phyloP scores from a whole-genome alignment of 2,113 vertebrate genomes.

The Eretmodus cyanostictus region DNA sequence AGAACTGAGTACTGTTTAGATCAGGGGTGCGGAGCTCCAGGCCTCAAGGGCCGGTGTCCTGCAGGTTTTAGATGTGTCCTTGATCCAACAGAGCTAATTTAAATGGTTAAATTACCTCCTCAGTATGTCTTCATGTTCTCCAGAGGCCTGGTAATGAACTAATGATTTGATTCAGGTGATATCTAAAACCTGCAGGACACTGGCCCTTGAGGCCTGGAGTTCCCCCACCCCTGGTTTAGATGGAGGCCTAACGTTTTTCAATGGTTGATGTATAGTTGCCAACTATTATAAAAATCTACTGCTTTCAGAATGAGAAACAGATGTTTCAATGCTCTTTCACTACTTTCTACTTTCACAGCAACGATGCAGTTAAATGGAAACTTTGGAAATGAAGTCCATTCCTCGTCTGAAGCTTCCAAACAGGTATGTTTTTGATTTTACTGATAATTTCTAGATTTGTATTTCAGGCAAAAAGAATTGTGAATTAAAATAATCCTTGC shows the following conservation, averaged over 20 bases:
- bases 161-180: not conserved
- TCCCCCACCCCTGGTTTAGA: not conserved
- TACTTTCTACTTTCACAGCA: constrained; percentile 77
- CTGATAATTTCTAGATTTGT: not conserved
- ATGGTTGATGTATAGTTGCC: not conserved
- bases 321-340: not conserved
- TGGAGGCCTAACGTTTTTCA: not conserved
- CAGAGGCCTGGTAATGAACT: not conserved
- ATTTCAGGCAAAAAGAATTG: not conserved
- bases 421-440: constrained; percentile 70
- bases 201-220: not conserved
- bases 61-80: not conserved
- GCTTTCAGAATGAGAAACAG: not conserved
- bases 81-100: not conserved
- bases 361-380: constrained; percentile 83
- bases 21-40: not conserved
- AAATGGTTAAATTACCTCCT: not conserved
- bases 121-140: not conserved
- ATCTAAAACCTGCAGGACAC: not conserved
- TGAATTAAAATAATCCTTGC: not conserved
- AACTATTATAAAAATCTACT: not conserved
- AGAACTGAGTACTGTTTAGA: not conserved
- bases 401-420: constrained; percentile 81
- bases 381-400: constrained; percentile 82
- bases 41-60: not conserved